These are phyloP conservation scores for Rallus crepitans DNA, from an alignment of 2,797 vertebrate genomes.

Conservation along the genomic window DNA sequence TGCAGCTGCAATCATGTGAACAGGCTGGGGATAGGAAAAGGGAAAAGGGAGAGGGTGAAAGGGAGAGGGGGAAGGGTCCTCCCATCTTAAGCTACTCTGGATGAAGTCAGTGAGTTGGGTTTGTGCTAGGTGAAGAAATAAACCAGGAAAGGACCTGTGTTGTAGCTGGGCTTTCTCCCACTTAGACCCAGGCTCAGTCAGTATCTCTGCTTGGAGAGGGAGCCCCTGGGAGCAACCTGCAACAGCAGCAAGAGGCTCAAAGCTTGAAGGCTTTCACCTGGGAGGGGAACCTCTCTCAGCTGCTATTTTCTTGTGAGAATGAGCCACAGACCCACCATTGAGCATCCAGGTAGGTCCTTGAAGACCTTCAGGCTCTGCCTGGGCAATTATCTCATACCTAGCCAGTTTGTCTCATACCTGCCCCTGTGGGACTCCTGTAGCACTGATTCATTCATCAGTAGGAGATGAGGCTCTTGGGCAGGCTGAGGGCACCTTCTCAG, in stretches of 20 bases:
- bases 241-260: not conserved
- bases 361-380: not conserved
- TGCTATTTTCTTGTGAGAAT: not conserved
- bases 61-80: fast-evolving
- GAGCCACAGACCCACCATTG: not conserved
- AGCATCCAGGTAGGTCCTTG: not conserved
- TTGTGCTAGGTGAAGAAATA: not conserved
- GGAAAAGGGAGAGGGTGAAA: fast-evolving
- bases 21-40: not conserved
- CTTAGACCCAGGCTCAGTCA: not conserved
- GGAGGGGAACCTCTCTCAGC: fast-evolving
- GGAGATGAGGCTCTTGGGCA: not conserved
- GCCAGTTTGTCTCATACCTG: not conserved
- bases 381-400: too few species aligned
- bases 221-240: not conserved
- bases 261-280: not conserved
- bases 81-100: not conserved
- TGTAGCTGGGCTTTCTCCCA: not conserved
- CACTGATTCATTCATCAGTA: not conserved
- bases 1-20: not conserved
- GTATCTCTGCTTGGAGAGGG: not conserved
- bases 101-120: not conserved
- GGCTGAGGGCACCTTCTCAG: not conserved
- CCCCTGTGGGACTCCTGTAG: not conserved
- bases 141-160: not conserved